Evolutionary conservation across 1,140 invertebrate genomes (phyloP), one percentile per base, ranked within the genome.

Genomic region (Hormaphis cornu): DNA sequence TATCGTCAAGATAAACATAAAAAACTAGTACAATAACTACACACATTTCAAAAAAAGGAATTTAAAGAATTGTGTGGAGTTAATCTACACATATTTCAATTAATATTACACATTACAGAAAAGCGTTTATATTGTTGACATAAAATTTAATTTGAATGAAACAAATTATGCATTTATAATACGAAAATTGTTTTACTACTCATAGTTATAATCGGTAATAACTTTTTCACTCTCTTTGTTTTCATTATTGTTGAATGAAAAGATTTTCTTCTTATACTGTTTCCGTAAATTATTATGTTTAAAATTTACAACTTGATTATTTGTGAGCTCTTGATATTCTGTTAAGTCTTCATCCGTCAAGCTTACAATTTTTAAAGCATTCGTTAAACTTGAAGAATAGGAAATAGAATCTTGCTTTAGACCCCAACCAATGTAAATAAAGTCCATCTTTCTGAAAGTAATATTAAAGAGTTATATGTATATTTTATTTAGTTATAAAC

Each of bases 361-460:
- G 9, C n/a, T 58, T 24, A 37, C 20, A 20, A 40, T 9, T 58
- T 40, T 37, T 4, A 24, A n/a, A 24, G 24, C 54, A 1, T 40
- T 14, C 5, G 40, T n/a, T 6, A 58, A 58, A 24, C 4, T 40
- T 16, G 33, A 16, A 24, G 12, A 24, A 20, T 16, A 4, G 0
- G 3, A 8, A 4, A 16, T 22, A 20, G 2, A 40, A n/a, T 40
- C 35, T n/a, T 40, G 54, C 24, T 58, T 58, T 40, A 37, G 54
- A 40, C 12, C 54, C 54, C 54, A 58, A 24, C 54, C 54, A 40
- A 58, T 40, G 18, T 58, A 58, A 20, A 58, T 22, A 35, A 24
- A 58, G 14, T 58, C 54, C 14, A 20, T 58, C 40, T 58, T 37
- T 5, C 54, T 58, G 35, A n/a, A n/a, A n/a, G n/a, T n/a, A n/a